Base-by-base conservation (phyloP, 1,140 invertebrate genomes). In the Nylanderia fulva region DNA sequence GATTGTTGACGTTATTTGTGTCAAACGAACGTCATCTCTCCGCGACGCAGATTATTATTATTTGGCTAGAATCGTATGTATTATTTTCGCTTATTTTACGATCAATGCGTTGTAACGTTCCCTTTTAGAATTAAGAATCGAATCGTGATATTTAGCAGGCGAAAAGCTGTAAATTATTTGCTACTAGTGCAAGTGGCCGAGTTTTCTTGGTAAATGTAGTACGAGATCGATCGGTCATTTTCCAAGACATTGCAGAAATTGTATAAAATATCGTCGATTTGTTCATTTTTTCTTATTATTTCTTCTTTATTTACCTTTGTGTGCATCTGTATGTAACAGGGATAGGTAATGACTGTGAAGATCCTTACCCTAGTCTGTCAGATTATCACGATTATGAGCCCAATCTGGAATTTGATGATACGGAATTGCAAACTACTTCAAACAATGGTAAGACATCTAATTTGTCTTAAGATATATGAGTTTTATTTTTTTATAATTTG, bases 321-420 rank as follows among this genome's bases (percentile, higher is more conserved):
- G 21, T 15, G 15, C 15, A 48, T 88, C 45, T n/a, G n/a, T n/a
- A n/a, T 88, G 27, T 84, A 72, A 63, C 91, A 94, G 93, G 91
- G 68, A 89, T 91, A 29, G 92, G 91, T 86, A 95, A 94, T 89
- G 96, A 97, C 91, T 95, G 95, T 85, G 98, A 98, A 88, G 98
- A 98, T 93, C 96, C 97, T 15, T 98, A 97, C 93, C 97, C 98
- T 64, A 98, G 98, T 95, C 95, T 98, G 71, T 98, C 98, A 48
- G 98, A 98, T 94, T 98, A 97, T 93, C 98, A 98, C 94, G 98
- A 98, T 95, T 98, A 98, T 94, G 98, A 99, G 93, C 98, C 98
- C 33, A 98, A 98, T 95, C 95, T 99, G 92, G 98, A 99, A 94
- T 99, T 99, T 96, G 98, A 99, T 95, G 98, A 99, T 95, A 98